Base-by-base conservation (phyloP, 1,140 invertebrate genomes). In the Drosophila murphyi region DNA sequence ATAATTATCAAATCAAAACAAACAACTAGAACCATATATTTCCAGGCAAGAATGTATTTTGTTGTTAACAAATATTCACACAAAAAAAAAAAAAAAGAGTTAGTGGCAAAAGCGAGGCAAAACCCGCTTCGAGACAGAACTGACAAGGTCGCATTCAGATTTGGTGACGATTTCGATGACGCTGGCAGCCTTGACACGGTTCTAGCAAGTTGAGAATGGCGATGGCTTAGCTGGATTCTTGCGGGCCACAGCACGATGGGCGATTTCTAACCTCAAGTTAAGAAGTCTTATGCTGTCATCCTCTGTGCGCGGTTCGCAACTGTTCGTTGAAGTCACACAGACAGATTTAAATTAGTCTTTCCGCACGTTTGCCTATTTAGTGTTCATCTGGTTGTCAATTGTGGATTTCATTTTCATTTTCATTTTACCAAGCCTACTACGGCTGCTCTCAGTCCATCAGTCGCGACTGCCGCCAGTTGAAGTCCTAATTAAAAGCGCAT, bases 261-360 rank as follows among this genome's bases (percentile, higher is more conserved):
- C 43, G 70, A 64, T 54, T 77, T 69, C 68, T 76, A 76, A 76
- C 76, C 82, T 87, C 71, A 51, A 74, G 62, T 59, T 29, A 29
- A 56, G 45, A 62, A 41, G 61, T 55, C 57, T 69, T 35, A 51
- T 61, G 37, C 12, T 32, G 45, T 2, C 8, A 6, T 8, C 56
- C 51, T n/a, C 29, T 43, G 3, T 32, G 6, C 5, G n/a, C 28
- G 2, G 3, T 28, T 10, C 10, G 6, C 51, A 63, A 51, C 47
- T 70, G 62, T 70, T 76, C 63, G 52, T 51, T 70, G 28, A 52
- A 61, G 50, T 59, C 63, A 56, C 55, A 69, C 59, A 69, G 72
- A 74, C 76, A 67, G 76, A 76, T 76, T 68, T 75, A 80, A 82
- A 87, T 88, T 82, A 88, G 72, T 63, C 56, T 87, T 87, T 87